Conservation (phyloP, 2,113 vertebrate genomes). For the Baryphthengus martii region DNA sequence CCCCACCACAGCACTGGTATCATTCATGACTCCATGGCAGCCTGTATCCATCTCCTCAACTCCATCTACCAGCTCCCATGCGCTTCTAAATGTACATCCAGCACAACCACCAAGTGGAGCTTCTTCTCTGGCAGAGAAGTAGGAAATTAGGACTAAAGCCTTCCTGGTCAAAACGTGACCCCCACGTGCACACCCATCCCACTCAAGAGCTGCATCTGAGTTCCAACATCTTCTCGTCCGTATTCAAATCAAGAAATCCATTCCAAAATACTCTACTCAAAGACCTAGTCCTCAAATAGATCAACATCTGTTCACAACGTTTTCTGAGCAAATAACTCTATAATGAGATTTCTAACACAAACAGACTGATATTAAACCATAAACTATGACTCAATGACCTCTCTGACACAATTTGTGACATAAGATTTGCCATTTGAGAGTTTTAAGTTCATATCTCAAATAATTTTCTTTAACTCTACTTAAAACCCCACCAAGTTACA, state of each 20-base stretch:
- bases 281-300: neutral
- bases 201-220: neutral
- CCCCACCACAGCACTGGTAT: no score
- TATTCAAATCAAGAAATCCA: neutral
- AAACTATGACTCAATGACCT: neutral
- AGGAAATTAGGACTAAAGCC: neutral
- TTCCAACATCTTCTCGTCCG: neutral
- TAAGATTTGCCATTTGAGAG: neutral
- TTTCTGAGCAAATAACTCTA: neutral
- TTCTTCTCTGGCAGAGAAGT: neutral
- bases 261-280: neutral
- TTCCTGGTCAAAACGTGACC: neutral
- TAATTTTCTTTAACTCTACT: neutral
- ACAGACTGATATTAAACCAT: neutral
- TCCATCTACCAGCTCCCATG: neutral
- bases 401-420: neutral
- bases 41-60: neutral
- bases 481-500: neutral
- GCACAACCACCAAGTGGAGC: neutral
- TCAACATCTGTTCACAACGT: neutral
- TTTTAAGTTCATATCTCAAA: neutral
- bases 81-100: neutral
- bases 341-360: neutral
- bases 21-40: neutral
- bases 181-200: neutral